Percentiles rank a stretch among this genome's conserved stretches.
phyloP scores from a whole-genome alignment of 2,797 vertebrate genomes.

The Syngnathus rostellatus region DNA sequence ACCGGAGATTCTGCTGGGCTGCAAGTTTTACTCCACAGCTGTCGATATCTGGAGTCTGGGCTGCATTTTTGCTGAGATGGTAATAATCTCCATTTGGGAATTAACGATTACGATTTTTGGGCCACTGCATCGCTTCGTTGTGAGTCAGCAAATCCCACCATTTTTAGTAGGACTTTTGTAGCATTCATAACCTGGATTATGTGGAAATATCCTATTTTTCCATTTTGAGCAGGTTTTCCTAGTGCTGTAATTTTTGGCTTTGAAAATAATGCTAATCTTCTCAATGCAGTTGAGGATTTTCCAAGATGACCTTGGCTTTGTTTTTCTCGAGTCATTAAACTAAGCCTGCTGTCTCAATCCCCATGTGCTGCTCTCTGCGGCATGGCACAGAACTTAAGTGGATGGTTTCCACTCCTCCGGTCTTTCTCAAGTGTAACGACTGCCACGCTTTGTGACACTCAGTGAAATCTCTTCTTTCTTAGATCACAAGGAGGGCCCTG shows the following conservation, averaged over 20 bases:
- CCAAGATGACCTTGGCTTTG: background rate
- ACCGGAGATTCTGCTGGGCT: conserved; percentile 91
- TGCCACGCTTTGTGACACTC: background rate
- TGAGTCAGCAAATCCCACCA: background rate
- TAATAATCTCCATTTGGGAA: conserved; percentile 42
- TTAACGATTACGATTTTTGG: background rate
- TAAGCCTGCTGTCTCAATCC: background rate
- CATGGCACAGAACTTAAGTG: background rate
- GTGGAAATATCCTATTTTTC: background rate
- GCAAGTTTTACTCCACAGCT: conserved; percentile 94
- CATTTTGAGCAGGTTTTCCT: background rate
- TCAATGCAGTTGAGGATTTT: background rate
- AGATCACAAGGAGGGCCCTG: conserved; percentile 85
- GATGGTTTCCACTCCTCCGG: background rate
- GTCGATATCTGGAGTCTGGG: conserved; percentile 96
- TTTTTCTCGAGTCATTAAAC: background rate
- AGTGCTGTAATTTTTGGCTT: background rate
- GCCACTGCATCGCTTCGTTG: too few species aligned
- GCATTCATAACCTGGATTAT: background rate
- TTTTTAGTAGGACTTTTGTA: background rate
- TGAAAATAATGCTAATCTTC: background rate
- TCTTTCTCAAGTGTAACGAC: too few species aligned
- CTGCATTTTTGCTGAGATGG: conserved; percentile 97
- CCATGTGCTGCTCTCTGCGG: background rate
- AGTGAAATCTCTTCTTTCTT: conserved; percentile 5